Evolutionary conservation across 1,140 invertebrate genomes (phyloP).

Genomic region (Acyrthosiphon pisum): DNA sequence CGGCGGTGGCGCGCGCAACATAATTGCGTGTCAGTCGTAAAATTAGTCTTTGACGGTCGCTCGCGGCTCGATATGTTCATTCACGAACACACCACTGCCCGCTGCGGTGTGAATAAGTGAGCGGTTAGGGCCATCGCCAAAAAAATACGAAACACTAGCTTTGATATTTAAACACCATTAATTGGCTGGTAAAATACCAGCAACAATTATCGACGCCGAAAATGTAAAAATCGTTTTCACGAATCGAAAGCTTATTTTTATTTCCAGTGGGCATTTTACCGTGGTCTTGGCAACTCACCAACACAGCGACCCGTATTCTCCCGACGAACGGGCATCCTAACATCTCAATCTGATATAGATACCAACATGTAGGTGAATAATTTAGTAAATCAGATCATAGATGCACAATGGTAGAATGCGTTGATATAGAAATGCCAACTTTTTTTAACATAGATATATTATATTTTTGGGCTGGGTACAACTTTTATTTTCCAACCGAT

Average conservation of each 20-base stretch:
- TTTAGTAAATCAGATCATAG: background rate
- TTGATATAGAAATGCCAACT: background rate
- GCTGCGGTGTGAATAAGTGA: background rate
- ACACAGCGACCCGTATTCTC: background rate
- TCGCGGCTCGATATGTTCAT: background rate
- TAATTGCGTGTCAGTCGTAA: constrained; percentile 32
- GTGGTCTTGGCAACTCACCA: background rate
- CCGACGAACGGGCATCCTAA: background rate
- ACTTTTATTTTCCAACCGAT: too few species aligned
- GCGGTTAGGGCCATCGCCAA: background rate
- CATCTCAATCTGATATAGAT: background rate
- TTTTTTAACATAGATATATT: too few species aligned
- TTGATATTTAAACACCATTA: constrained; percentile 19
- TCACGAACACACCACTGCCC: background rate
- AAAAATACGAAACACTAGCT: background rate
- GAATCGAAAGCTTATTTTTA: background rate
- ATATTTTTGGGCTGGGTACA: too few species aligned
- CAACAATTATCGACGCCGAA: background rate
- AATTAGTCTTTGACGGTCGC: constrained; percentile 21
- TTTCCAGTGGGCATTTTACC: background rate
- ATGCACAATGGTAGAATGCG: background rate
- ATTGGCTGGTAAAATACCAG: background rate
- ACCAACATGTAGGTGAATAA: background rate
- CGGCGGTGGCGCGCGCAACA: background rate
- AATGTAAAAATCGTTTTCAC: background rate